A percentile compares a stretch with the other conserved stretches of the same genome.
Evolutionary conservation across 92 coral and sea anemone species (phyloP).

Genomic region (Siderastrea radians): DNA sequence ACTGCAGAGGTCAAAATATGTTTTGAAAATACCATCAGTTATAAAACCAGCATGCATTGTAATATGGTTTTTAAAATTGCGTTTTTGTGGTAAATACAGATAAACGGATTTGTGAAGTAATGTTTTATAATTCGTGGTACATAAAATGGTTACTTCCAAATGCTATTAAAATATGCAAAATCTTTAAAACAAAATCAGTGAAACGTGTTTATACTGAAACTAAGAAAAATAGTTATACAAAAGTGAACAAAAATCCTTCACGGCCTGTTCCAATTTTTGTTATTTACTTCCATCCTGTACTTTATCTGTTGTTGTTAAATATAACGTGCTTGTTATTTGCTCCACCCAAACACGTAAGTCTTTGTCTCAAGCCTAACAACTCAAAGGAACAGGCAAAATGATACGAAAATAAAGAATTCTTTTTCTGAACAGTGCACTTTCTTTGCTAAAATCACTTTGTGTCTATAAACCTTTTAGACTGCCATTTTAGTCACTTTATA

Average conservation of each 20-base stretch:
- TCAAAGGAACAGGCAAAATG: conserved; percentile 31
- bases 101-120: conserved; percentile 11
- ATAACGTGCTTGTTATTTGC: no score
- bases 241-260: conserved; percentile 38
- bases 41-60: conserved; percentile 62
- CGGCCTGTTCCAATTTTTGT: conserved; percentile 11
- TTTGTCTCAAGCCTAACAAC: not conserved
- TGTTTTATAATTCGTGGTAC: conserved; percentile 32
- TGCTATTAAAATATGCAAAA: conserved; percentile 40
- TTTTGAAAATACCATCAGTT: conserved; percentile 66
- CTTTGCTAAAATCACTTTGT: conserved; percentile 14
- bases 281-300: not conserved
- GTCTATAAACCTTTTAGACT: not conserved
- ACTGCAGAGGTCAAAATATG: conserved; percentile 61
- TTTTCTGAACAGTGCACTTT: conserved; percentile 10
- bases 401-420: conserved; percentile 56
- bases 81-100: conserved; percentile 32
- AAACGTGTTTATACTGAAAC: conserved; percentile 41
- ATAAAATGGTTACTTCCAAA: conserved; percentile 43
- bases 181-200: conserved; percentile 44
- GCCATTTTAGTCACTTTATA: not conserved
- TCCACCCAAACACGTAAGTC: not conserved
- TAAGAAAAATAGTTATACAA: conserved; percentile 55
- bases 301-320: not conserved
- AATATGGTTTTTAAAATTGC: conserved; percentile 48